Base-by-base conservation (phyloP, 2,113 vertebrate genomes). In the Grallaria varia region DNA sequence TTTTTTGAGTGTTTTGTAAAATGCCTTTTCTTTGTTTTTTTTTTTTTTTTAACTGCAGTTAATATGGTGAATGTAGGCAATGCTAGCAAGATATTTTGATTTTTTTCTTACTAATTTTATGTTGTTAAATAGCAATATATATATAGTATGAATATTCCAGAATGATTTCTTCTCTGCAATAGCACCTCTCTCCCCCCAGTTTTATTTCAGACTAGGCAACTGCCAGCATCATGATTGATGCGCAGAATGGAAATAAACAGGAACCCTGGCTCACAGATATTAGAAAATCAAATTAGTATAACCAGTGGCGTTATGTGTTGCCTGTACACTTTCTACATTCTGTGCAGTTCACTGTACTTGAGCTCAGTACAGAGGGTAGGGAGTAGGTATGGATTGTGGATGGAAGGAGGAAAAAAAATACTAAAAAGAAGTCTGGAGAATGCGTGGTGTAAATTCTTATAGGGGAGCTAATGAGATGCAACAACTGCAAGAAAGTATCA, bases 181-280 rank as follows among this genome's bases (percentile, higher is more conserved):
- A 59, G 21, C 25, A 12, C 2, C 1, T 56, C 22, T 66, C 3
- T 39, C 8, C 5, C 10, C 3, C 0, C 4, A 24, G 15, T 71
- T 90, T 56, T 53, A 37, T 63, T 87, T 91, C 21, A 73, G 37
- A 49, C 10, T 69, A 47, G 18, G 14, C 28, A 60, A 12, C 27
- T 68, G 40, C 19, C 67, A 83, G 23, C 13, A 52, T 19, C 27
- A 8, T 40, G 35, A 21, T 7, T 40, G 44, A 31, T 90, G n/a
- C 10, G 50, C 18, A 52, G n/a, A 39, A 15, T 75, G 33, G 58
- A 68, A 33, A 59, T 50, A 55, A 50, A 74, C 11, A 9, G 67
- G 44, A 89, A 37, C 20, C 6, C n/a, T 77, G n/a, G 5, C 23
- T 83, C 1, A 4, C 12, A 77, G 25, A 15, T 3, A 8, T 62